Evolutionary conservation across 2,797 vertebrate species (phyloP).

Genomic region (Sebastes reedi): DNA sequence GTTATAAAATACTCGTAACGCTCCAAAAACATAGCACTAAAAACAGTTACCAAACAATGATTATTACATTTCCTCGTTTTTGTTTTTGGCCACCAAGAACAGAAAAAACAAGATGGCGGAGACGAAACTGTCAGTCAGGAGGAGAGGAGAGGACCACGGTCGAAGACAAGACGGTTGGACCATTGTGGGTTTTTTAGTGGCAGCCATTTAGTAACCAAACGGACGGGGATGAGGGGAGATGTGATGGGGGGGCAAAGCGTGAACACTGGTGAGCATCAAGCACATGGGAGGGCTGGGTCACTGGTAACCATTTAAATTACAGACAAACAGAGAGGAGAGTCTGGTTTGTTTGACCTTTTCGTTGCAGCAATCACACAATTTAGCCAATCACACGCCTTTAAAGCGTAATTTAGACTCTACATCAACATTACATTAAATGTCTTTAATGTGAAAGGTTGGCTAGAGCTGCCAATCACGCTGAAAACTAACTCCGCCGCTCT

Average conservation of each 20-base stretch:
- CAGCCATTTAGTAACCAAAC: slow-evolving; percentile 18
- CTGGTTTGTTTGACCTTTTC: neutral
- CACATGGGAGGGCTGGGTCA: neutral
- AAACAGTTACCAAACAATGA: slow-evolving; percentile 87
- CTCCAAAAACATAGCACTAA: slow-evolving; percentile 87
- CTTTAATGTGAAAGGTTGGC: neutral
- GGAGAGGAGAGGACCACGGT: slow-evolving; percentile 54
- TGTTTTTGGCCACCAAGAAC: slow-evolving; percentile 78
- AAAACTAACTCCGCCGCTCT: neutral
- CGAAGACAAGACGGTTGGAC: neutral
- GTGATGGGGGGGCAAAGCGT: neutral
- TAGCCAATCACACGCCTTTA: neutral
- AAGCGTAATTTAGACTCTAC: neutral
- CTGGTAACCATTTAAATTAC: neutral
- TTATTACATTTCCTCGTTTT: slow-evolving; percentile 78
- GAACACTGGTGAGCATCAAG: neutral
- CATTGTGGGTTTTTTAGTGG: neutral
- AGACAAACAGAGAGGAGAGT: neutral
- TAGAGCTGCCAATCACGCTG: neutral
- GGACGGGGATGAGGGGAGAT: neutral
- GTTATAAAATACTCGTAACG: slow-evolving; percentile 87
- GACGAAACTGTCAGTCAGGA: slow-evolving; percentile 45
- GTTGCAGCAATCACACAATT: neutral
- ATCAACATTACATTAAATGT: neutral
- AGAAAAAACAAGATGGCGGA: slow-evolving; percentile 58